Percentiles rank a stretch among this genome's conserved stretches.
Evolutionary conservation across 2,113 vertebrate genomes (phyloP).

Genomic region (Peucedramus taeniatus): DNA sequence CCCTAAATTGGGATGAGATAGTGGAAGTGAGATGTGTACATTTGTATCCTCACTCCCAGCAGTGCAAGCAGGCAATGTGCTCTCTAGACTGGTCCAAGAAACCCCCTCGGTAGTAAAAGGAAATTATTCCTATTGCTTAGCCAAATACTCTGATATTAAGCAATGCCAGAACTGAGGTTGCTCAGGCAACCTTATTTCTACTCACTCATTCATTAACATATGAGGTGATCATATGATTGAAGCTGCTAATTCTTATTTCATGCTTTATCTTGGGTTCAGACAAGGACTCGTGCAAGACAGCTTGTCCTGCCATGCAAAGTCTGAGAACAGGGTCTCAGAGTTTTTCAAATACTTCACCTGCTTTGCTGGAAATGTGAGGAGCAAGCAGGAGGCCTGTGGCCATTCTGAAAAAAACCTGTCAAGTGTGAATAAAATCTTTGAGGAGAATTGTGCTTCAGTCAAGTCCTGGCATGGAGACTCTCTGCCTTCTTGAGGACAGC

Average conservation of each 20-base stretch:
- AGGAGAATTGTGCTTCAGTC: neutral
- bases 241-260: neutral
- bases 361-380: neutral
- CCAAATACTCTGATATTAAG: neutral
- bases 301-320: neutral
- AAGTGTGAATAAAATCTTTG: neutral
- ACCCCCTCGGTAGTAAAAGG: neutral
- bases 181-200: slow-evolving; percentile 45
- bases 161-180: slow-evolving; percentile 12
- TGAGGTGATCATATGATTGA: neutral
- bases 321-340: neutral
- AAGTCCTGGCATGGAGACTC: neutral
- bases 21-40: fast-evolving
- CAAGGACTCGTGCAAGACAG: neutral
- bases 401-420: neutral
- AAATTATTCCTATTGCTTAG: neutral
- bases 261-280: neutral
- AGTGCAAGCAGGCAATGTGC: neutral
- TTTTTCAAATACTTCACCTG: neutral
- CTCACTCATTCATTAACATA: neutral
- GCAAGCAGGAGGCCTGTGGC: neutral
- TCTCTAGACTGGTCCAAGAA: neutral
- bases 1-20: neutral
- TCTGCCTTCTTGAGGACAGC: neutral
- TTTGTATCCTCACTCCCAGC: neutral